Evolutionary conservation across 1,140 invertebrate genomes (phyloP).

Genomic region (Copidosoma floridanum): DNA sequence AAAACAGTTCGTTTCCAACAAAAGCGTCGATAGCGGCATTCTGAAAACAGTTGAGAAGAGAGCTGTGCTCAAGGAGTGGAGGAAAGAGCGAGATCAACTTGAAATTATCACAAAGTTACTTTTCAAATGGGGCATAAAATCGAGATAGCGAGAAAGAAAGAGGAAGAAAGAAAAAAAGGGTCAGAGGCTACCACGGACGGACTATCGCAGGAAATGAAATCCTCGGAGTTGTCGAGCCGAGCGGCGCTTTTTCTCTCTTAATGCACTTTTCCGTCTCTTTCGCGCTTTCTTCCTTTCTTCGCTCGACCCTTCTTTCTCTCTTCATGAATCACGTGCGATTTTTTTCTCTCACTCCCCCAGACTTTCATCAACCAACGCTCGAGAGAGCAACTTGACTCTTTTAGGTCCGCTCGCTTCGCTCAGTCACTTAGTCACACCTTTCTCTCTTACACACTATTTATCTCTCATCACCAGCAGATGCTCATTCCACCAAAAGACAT

Average conservation of each 20-base stretch:
- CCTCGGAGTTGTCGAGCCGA: not conserved
- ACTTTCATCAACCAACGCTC: not conserved
- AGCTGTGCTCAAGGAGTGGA: too few species aligned
- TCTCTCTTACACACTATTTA: not conserved
- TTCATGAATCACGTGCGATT: conserved; percentile 3
- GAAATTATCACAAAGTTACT: conserved; percentile 18
- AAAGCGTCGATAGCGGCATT: too few species aligned
- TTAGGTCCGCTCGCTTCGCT: not conserved
- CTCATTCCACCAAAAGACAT: not conserved
- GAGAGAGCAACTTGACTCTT: too few species aligned
- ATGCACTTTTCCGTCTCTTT: conserved; percentile 3
- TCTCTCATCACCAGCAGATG: not conserved
- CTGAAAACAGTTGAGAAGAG: too few species aligned
- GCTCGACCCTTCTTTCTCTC: not conserved
- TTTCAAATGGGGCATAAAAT: conserved; percentile 22
- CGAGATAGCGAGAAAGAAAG: conserved; percentile 11
- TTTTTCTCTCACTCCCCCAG: not conserved
- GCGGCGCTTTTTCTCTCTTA: conserved; percentile 7
- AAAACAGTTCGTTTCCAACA: too few species aligned
- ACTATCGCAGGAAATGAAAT: conserved; percentile 31
- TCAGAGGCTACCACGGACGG: not conserved
- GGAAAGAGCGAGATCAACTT: too few species aligned
- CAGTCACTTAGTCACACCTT: not conserved
- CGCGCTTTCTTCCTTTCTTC: not conserved
- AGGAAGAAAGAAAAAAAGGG: not conserved